Evolutionary conservation across 2,113 vertebrate species (phyloP), one percentile per base, ranked within the genome.

Genomic region (Terrapene triunguis): DNA sequence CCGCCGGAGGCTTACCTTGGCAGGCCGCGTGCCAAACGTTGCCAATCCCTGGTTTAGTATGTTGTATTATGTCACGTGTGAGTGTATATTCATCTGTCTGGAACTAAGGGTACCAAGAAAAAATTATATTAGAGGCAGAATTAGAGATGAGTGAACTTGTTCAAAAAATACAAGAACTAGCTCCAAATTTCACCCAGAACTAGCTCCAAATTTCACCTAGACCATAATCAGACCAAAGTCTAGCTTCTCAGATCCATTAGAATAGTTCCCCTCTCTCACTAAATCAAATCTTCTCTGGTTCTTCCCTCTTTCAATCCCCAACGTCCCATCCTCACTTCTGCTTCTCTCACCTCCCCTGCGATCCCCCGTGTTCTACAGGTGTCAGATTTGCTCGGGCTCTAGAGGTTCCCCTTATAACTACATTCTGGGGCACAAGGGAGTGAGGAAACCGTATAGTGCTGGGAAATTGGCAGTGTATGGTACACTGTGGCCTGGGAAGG

Each of bases 261-360:
- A 19, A 38, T 29, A 57, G 6, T 25, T 48, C 29, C 62, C 19
- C n/a, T 53, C 53, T 35, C 42, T 51, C 90, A 47, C 32, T 44
- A 35, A 42, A 82, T 65, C 65, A 69, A n/a, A 69, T 38, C 65
- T 69, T 65, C 32, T 35, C 35, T 69, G 35, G 35, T 69, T 38
- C 35, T 19, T n/a, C 47, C 3, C 54, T 69, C 50, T 54, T 11
- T 5, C 76, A 51, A 69, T 19, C 38, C 55, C 38, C 29, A 81
- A 8, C 48, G 59, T 16, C 16, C 24, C 19, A 22, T 51, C 89
- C 80, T 42, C 53, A 65, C 21, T 21, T 74, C 80, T 10, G 57
- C 80, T 13, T 6, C 5, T 9, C 81, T 85, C 38, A 8, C 0
- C 0, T 55, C 55, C 54, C 25, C 72, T 38, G 11, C 4, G 4